Evolutionary conservation across 2,888 invertebrate species (phyloP).

Genomic region (Temnothorax rugatulus): DNA sequence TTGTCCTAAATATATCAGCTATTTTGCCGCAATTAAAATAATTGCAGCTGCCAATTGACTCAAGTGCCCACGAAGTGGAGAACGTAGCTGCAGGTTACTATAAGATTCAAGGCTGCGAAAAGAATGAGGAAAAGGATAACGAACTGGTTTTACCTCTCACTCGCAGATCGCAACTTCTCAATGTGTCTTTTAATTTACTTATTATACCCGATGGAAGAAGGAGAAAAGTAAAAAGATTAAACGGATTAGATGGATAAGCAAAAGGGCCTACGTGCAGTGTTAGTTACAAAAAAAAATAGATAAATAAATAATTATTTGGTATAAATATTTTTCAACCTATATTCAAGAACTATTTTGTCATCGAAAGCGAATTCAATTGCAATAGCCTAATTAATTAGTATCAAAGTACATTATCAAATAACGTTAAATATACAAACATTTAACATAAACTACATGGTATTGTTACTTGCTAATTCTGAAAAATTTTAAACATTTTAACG

Average conservation of each 20-base stretch:
- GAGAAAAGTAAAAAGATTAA: not conserved
- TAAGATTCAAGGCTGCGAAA: not conserved
- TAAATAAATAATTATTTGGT: not conserved
- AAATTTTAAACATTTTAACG: not conserved
- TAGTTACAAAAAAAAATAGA: not conserved
- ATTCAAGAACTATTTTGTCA: not conserved
- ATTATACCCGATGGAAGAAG: not conserved
- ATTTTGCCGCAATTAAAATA: conserved; percentile 32
- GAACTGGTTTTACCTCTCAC: not conserved
- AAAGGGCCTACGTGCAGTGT: not conserved
- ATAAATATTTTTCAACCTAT: not conserved
- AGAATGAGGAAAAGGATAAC: not conserved
- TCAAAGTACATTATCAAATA: not conserved
- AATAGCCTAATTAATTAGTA: not conserved
- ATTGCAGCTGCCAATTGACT: conserved; percentile 27
- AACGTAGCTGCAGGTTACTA: not conserved
- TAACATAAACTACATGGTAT: not conserved
- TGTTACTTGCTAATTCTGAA: not conserved
- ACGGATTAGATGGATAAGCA: not conserved
- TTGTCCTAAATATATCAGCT: conserved; percentile 34
- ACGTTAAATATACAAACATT: not conserved
- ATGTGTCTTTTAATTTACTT: not conserved
- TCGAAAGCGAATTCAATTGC: not conserved
- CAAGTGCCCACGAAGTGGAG: not conserved
- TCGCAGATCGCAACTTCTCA: not conserved